Evolutionary conservation across 2,797 vertebrate genomes (phyloP).

Genomic region (Todus mexicanus): DNA sequence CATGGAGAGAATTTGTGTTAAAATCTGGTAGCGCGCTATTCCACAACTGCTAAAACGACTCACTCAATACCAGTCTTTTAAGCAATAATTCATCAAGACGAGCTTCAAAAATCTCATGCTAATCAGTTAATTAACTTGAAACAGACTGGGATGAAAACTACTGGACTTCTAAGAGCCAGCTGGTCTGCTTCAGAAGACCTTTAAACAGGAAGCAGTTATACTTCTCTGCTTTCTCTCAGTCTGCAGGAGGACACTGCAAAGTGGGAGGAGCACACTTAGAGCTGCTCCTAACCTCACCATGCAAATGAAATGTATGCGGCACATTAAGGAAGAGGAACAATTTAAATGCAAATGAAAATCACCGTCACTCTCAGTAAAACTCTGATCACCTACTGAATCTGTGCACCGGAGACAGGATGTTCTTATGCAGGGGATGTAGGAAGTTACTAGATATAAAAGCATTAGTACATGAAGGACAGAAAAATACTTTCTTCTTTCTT

Average conservation of each 20-base stretch:
- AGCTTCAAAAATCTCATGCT: neutral
- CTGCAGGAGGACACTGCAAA: neutral
- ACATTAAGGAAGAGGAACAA: neutral
- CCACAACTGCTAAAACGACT: neutral
- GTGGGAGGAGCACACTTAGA: neutral
- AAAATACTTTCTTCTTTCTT: neutral
- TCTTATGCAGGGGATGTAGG: neutral
- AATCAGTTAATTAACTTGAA: neutral
- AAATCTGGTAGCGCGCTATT: neutral
- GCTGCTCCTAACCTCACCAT: neutral
- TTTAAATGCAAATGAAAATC: neutral
- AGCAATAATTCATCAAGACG: neutral
- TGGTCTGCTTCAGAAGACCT: neutral
- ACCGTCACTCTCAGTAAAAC: neutral
- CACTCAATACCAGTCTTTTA: neutral
- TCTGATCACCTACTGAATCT: neutral
- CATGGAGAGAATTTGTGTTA: neutral
- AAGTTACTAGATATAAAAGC: neutral
- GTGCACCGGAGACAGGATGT: neutral
- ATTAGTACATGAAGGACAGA: neutral
- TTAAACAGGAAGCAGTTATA: neutral
- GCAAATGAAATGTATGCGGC: neutral
- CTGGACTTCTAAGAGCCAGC: neutral
- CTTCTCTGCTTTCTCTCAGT: neutral
- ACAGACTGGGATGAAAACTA: neutral